Evolutionary conservation across 2,888 invertebrate species (phyloP), one percentile per base, ranked within the genome.

Genomic region (Agrypnus murinus): DNA sequence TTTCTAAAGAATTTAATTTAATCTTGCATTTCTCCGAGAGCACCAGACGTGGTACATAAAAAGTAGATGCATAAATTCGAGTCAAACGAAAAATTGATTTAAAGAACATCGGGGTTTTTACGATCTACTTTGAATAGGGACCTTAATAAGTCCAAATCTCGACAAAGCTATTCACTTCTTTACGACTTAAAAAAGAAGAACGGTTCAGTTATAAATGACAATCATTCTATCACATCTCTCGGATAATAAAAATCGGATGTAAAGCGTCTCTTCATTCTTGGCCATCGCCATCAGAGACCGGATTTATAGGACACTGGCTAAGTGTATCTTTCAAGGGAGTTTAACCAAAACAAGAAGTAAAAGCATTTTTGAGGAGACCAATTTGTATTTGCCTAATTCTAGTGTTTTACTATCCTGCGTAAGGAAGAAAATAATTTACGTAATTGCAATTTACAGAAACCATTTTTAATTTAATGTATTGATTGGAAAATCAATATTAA

Each of bases 201-300:
- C 65, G 57, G 65, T 72, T 69, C 69, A 67, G 69, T 74, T 74
- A 73, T 74, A 76, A 76, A 76, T 70, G 73, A 74, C 74, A 72
- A 73, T 74, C 74, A 72, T 74, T 73, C 73, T 69, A 67, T 72
- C 72, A 66, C 74, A 70, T 76, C 73, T 65, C 46, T 48, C 58
- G 62, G 64, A 73, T 68, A 74, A 73, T 76, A 76, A 76, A 75
- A 74, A 72, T 76, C 60, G 70, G 58, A 67, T 60, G 67, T 73
- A 71, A 74, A 71, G 69, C 69, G 64, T 63, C 58, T 65, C 67
- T 66, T 25, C 25, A 25, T 25, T 5, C 25, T 25, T 25, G 3
- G n/a, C n/a, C n/a, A n/a, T n/a, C n/a, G 10, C 53, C 68, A 57
- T 71, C 73, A 68, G 68, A n/a, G n/a, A n/a, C n/a, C n/a, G n/a